Percentiles rank a stretch among this genome's conserved stretches.
Conservation (phyloP, 2,888 invertebrate genomes). For the Drosophila birchii region DNA sequence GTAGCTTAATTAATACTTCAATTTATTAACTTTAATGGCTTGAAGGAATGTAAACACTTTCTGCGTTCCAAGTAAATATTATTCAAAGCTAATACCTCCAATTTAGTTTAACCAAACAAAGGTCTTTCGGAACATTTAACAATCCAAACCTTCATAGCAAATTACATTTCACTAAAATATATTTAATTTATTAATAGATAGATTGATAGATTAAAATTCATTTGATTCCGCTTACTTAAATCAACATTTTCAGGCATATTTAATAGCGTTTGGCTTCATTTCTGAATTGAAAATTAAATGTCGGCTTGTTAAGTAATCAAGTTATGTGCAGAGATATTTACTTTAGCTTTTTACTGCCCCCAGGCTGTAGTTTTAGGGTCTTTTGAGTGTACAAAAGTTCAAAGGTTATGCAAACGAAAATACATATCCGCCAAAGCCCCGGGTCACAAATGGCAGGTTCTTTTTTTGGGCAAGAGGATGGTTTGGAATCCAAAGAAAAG, state of each 20-base stretch:
- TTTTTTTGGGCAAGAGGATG: too few species aligned
- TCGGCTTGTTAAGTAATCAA: conserved; percentile 27
- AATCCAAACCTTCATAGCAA: neutral
- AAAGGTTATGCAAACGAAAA: conserved; percentile 60
- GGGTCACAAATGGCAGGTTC: conserved; percentile 8
- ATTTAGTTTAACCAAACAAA: neutral
- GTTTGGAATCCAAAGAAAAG: conserved; percentile 23
- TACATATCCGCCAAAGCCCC: conserved; percentile 13
- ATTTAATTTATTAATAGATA: neutral
- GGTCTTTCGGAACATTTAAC: too few species aligned
- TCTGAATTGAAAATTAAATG: conserved; percentile 20
- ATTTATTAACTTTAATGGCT: neutral
- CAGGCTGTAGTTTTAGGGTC: conserved; percentile 67
- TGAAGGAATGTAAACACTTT: too few species aligned
- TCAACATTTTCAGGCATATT: conserved; percentile 1
- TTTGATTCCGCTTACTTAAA: conserved; percentile 8
- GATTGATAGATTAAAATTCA: neutral
- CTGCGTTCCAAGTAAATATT: neutral
- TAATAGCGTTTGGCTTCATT: neutral
- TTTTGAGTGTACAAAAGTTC: conserved; percentile 41
- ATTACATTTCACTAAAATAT: neutral
- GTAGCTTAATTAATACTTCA: neutral
- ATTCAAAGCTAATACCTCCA: neutral
- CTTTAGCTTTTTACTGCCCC: conserved; percentile 51
- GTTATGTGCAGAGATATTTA: conserved; percentile 48